Conservation (phyloP, 2,797 vertebrate species). For the Crax fasciolata region DNA sequence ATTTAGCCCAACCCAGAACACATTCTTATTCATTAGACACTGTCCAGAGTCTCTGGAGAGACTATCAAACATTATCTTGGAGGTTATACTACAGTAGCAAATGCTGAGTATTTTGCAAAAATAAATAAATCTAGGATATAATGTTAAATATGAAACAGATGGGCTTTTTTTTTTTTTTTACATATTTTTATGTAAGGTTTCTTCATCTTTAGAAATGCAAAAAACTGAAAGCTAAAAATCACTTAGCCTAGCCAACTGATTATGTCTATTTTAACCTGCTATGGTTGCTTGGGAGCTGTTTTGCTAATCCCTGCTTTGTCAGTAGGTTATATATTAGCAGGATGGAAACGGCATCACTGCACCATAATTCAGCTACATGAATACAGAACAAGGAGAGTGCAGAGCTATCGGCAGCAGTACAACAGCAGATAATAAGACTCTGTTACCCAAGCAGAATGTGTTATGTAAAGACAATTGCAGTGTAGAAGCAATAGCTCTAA, state of each 20-base stretch:
- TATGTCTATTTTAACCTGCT: conserved; percentile 56
- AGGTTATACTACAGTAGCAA: not conserved
- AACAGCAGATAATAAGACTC: conserved; percentile 71
- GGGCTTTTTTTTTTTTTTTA: not conserved
- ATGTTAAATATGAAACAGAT: not conserved
- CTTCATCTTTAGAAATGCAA: not conserved
- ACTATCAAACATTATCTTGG: conserved; percentile 28
- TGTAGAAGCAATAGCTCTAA: conserved; percentile 78
- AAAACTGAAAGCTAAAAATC: conserved; percentile 46
- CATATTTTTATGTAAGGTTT: not conserved
- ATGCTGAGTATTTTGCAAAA: not conserved
- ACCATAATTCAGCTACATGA: conserved; percentile 66
- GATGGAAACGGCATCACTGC: conserved; percentile 59
- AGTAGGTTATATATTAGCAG: conserved; percentile 49
- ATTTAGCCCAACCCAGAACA: conserved; percentile 36
- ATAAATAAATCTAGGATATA: not conserved
- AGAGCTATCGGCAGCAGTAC: conserved; percentile 51
- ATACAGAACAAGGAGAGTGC: conserved; percentile 37
- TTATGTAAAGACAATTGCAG: conserved; percentile 74
- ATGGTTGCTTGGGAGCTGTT: conserved; percentile 38
- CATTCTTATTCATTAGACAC: conserved; percentile 35
- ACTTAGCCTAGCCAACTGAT: conserved; percentile 3
- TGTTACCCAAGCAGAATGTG: conserved; percentile 74
- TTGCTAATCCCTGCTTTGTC: conserved; percentile 71
- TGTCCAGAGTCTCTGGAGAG: conserved; percentile 16